A percentile compares a stretch with the other conserved stretches of the same genome.
Conservation (phyloP, 1,140 invertebrate species). For the Pseudomyrmex sp. region DNA sequence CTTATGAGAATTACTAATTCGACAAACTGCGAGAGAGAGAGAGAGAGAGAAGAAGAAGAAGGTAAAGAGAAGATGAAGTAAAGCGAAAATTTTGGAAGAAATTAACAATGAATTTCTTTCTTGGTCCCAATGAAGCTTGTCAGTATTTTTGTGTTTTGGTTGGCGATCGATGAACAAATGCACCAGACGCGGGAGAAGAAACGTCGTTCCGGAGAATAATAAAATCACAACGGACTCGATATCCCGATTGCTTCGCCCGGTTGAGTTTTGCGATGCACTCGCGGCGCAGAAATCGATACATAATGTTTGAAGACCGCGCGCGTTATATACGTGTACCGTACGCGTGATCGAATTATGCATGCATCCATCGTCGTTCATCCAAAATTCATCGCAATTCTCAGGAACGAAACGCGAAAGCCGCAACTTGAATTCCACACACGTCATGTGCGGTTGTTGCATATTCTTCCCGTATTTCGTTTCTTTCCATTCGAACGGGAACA, state of each 20-base stretch:
- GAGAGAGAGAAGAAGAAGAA: neutral
- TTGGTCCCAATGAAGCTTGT: neutral
- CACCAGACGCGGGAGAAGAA: neutral
- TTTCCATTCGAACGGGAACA: constrained; percentile 17
- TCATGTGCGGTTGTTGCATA: constrained; percentile 1
- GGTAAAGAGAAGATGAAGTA: constrained; percentile 1
- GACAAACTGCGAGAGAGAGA: constrained; percentile 2
- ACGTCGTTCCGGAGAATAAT: neutral
- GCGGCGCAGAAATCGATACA: neutral
- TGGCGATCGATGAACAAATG: too few species aligned
- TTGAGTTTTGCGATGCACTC: neutral
- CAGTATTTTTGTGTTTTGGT: neutral
- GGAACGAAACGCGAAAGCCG: neutral
- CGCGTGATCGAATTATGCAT: constrained; percentile 27
- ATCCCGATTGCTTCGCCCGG: too few species aligned
- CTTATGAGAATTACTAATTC: constrained; percentile 55
- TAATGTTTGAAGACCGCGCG: neutral
- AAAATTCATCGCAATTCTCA: constrained; percentile 48
- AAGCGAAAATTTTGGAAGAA: constrained; percentile 9
- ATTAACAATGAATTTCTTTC: neutral
- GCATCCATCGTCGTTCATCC: constrained; percentile 20
- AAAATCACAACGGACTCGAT: neutral
- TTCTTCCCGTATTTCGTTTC: constrained; percentile 16
- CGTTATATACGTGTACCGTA: neutral
- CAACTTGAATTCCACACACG: constrained; percentile 4